Percentiles rank a stretch among this genome's conserved stretches.
Evolutionary conservation across 2,113 vertebrate genomes (phyloP).

Genomic region (Archilochus colubris): DNA sequence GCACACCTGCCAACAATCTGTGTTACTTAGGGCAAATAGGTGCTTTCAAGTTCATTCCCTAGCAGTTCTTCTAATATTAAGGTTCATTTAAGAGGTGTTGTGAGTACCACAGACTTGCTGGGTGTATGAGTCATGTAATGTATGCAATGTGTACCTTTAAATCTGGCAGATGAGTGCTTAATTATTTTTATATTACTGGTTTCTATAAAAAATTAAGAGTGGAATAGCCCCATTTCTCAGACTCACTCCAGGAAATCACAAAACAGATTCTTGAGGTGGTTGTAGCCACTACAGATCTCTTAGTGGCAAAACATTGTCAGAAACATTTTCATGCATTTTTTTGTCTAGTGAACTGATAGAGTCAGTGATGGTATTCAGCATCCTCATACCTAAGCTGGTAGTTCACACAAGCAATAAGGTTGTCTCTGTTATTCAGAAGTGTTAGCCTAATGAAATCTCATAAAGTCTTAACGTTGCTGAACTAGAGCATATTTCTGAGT

Average conservation of each 20-base stretch:
- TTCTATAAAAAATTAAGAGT: not conserved
- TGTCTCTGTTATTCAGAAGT: not conserved
- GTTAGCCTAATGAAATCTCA: not conserved
- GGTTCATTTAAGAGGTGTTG: not conserved
- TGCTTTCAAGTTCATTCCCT: not conserved
- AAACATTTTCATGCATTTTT: not conserved
- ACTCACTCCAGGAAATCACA: not conserved
- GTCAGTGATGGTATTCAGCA: not conserved
- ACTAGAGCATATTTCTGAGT: not conserved
- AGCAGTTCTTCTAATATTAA: not conserved
- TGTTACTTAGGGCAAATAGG: not conserved
- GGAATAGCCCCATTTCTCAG: not conserved
- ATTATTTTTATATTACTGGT: not conserved
- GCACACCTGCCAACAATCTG: not conserved
- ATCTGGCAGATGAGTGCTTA: not conserved
- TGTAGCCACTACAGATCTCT: not conserved
- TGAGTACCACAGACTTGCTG: not conserved
- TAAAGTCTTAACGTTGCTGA: not conserved
- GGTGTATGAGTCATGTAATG: not conserved
- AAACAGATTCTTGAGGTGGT: not conserved
- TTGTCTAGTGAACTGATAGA: not conserved
- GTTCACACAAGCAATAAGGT: not conserved
- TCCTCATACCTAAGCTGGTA: not conserved
- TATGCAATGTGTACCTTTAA: not conserved
- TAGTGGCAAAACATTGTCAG: not conserved